Evolutionary conservation across 2,888 invertebrate species (phyloP), one percentile per base, ranked within the genome.

Genomic region (Prionchulus punctatus): DNA sequence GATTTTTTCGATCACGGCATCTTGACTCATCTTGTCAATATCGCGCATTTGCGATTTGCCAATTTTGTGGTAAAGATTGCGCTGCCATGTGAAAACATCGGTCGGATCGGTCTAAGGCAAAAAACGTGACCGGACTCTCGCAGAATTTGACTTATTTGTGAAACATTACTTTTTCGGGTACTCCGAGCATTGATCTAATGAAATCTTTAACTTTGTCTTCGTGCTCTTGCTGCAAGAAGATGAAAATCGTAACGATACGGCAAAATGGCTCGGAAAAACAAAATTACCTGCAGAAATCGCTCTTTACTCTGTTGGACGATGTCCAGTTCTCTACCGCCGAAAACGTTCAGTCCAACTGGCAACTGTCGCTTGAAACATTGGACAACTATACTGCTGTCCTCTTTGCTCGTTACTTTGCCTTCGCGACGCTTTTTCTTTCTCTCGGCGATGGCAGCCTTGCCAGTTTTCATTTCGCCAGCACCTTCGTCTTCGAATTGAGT

Each of bases 1-100:
- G 60, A 78, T 75, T 59, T 74, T 71, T 54, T 72, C 72, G 28
- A 77, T 71, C 30, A 75, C 68, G 1, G 60, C 65, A 2, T 72
- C 69, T 53, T 72, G 71, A 45, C 68, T 71, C 61, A 72, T 67
- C 53, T 71, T 68, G 15, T 67, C 67, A 55, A 69, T 70, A 48
- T 72, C 70, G 2, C 69, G 64, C 62, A 69, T 67, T 52, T 72
- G 70, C 53, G 64, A 64, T 55, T 70, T 70, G 0, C 94, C 92
- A 18, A 99, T 79, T 71, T 96, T 92, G 62, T 89, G 88, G 77
- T 99, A 99, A 2, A 99, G 77, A 67, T 91, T 90, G 71, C 98
- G 92, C 70, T 99, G 98, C 99, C 99, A 99, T 2, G 90, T 90
- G 85, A 94, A 96, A 71, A 90, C 89, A 69, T 94, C 94, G 0